Percentiles rank a stretch among this genome's conserved stretches.
Conservation (phyloP, 2,113 vertebrate species). For the Physeter macrocephalus region DNA sequence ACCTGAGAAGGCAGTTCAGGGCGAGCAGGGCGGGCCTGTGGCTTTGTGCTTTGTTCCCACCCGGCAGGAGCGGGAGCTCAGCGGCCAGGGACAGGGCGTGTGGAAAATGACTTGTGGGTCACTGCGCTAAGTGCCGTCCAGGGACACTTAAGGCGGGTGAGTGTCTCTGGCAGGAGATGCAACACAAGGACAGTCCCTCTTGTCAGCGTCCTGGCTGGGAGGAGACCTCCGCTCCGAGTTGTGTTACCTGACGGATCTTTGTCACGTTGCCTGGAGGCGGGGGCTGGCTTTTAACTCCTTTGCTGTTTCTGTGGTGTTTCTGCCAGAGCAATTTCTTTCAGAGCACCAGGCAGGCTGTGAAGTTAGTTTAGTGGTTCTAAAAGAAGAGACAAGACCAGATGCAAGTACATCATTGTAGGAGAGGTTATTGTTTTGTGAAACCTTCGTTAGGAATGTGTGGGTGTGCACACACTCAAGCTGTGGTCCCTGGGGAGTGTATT, state of each 20-base stretch:
- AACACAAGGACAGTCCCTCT: not conserved
- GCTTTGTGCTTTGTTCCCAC: not conserved
- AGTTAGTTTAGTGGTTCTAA: not conserved
- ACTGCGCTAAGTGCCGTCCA: not conserved
- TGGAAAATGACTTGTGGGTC: not conserved
- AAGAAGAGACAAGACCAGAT: not conserved
- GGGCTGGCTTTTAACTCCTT: not conserved
- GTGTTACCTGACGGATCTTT: not conserved
- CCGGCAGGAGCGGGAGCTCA: not conserved
- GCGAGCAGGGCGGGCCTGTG: not conserved
- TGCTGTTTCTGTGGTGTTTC: not conserved
- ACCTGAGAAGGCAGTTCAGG: not conserved
- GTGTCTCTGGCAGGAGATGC: not conserved
- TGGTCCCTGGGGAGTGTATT: not conserved
- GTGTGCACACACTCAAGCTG: not conserved
- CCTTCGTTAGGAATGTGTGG: not conserved
- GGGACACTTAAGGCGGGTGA: not conserved
- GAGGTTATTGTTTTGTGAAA: not conserved
- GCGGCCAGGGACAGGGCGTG: fast-evolving
- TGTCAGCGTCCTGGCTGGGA: not conserved
- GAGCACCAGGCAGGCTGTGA: not conserved
- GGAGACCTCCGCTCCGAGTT: not conserved
- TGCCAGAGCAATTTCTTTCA: not conserved
- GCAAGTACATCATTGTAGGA: fast-evolving
- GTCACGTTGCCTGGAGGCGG: not conserved